A percentile compares a stretch with the other conserved stretches of the same genome.
Conservation (phyloP, 2,888 invertebrate genomes). For the Spilosoma lubricipeda region DNA sequence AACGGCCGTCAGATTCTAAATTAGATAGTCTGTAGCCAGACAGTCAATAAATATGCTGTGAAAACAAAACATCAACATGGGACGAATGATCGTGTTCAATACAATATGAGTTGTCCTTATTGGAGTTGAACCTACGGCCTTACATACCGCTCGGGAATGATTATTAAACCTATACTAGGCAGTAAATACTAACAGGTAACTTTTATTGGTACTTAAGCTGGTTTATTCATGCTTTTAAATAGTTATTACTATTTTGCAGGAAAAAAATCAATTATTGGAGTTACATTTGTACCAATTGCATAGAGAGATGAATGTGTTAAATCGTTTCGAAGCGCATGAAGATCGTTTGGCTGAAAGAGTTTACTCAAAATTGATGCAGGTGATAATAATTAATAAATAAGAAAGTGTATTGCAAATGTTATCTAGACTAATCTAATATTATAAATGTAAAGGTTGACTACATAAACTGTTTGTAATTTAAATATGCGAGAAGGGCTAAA, state of each 20-base stretch:
- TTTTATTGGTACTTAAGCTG: neutral
- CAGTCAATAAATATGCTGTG: too few relatives aligned
- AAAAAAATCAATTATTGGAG: slow-evolving; percentile 85
- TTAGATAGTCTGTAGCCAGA: too few relatives aligned
- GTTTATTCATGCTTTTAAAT: neutral
- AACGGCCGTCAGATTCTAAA: too few relatives aligned
- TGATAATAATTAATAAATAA: slow-evolving; percentile 36
- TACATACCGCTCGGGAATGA: neutral
- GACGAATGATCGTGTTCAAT: neutral
- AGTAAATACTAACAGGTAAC: neutral
- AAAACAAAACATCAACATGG: too few relatives aligned
- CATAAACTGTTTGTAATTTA: too few relatives aligned
- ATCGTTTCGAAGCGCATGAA: slow-evolving; percentile 90
- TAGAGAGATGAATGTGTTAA: slow-evolving; percentile 91
- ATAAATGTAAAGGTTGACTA: too few relatives aligned
- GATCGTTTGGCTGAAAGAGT: slow-evolving; percentile 87
- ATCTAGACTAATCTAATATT: too few relatives aligned
- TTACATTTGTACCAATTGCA: slow-evolving; percentile 89
- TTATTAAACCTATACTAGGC: neutral
- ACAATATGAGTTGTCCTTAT: neutral
- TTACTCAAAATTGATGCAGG: slow-evolving; percentile 83
- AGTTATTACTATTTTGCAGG: slow-evolving; percentile 56
- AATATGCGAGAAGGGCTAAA: neutral
- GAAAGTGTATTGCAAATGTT: too few relatives aligned
- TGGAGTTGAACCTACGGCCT: neutral